Evolutionary conservation across 1,140 invertebrate species (phyloP).

Genomic region (Argopecten irradians): DNA sequence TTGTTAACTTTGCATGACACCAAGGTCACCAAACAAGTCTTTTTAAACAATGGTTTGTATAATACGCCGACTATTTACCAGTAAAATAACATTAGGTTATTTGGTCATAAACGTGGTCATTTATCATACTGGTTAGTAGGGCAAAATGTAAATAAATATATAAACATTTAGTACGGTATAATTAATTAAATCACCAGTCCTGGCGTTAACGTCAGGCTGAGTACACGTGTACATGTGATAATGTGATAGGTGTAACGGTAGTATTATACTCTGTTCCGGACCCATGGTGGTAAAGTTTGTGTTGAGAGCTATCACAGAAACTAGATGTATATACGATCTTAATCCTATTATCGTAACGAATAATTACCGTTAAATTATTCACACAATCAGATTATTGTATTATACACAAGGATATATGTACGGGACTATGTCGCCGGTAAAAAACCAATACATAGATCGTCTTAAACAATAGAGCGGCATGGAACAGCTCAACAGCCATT

Average conservation of each 20-base stretch:
- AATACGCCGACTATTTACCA: too few species aligned
- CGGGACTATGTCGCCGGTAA: neutral
- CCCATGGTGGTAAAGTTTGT: neutral
- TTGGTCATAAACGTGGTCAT: neutral
- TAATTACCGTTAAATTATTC: neutral
- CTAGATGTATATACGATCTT: neutral
- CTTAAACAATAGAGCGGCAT: neutral
- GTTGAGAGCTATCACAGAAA: neutral
- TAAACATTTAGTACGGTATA: neutral
- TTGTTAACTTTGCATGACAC: too few species aligned
- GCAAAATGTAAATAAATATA: neutral
- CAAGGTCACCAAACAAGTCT: too few species aligned
- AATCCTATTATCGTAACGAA: neutral
- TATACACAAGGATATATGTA: neutral
- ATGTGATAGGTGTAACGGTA: neutral
- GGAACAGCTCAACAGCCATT: neutral
- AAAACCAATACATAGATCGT: neutral
- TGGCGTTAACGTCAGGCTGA: neutral
- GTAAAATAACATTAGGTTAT: too few species aligned
- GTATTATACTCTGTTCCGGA: neutral
- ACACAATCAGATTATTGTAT: constrained; percentile 3
- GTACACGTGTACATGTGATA: neutral
- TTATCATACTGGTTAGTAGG: neutral
- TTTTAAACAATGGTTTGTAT: too few species aligned
- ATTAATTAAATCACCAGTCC: neutral